phyloP scores from a whole-genome alignment of 1,140 invertebrate species.

The Meloidogyne hapla region DNA sequence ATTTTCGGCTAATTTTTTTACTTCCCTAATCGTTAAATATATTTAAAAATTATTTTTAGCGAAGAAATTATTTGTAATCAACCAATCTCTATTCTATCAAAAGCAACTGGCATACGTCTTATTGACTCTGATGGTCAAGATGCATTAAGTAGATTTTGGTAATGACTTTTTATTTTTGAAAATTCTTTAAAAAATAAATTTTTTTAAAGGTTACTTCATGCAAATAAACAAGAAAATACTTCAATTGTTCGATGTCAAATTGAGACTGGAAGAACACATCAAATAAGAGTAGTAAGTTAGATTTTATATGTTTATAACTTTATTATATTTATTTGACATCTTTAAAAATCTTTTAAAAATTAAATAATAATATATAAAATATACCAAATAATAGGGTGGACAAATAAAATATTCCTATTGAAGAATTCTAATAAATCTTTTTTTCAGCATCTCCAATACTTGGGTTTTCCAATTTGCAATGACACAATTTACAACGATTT shows the following conservation, averaged over 20 bases:
- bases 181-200: no score
- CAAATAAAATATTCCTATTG: no score
- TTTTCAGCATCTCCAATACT: slow-evolving; percentile 82
- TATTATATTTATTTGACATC: no score
- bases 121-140: slow-evolving; percentile 75
- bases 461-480: slow-evolving; percentile 92
- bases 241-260: slow-evolving; percentile 87
- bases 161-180: slow-evolving; percentile 1
- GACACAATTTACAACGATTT: slow-evolving; percentile 91
- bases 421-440: no score
- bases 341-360: no score
- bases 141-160: slow-evolving; percentile 74
- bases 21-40: no score
- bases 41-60: slow-evolving; percentile 68
- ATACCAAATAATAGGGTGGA: no score
- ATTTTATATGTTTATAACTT: no score
- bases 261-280: slow-evolving; percentile 93
- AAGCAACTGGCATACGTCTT: slow-evolving; percentile 91
- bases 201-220: slow-evolving; percentile 1
- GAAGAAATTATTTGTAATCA: slow-evolving; percentile 80
- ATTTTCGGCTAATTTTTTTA: no score
- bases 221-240: slow-evolving; percentile 72
- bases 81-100: slow-evolving; percentile 87
- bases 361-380: no score
- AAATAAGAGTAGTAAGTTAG: slow-evolving; percentile 77